These are phyloP conservation scores for Sparidentex hasta DNA, from an alignment of 2,797 vertebrate genomes.

Conservation along the genomic window DNA sequence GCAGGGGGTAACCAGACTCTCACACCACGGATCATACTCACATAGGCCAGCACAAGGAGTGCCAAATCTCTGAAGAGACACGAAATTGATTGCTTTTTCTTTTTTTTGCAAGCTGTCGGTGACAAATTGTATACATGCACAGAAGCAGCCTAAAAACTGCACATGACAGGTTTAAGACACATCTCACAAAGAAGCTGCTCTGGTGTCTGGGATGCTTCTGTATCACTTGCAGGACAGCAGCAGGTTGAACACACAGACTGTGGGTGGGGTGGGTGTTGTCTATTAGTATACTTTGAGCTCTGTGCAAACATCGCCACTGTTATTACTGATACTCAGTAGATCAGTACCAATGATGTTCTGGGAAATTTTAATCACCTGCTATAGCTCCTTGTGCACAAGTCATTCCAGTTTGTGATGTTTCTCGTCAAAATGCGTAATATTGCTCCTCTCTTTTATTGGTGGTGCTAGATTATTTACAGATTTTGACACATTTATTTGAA, in stretches of 20 bases:
- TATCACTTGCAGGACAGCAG: too few relatives aligned
- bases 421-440: too few relatives aligned
- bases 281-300: too few relatives aligned
- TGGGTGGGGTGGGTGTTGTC: too few relatives aligned
- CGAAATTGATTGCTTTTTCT: background rate
- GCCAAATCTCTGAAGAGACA: background rate
- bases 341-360: too few relatives aligned
- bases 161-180: background rate
- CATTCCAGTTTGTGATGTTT: too few relatives aligned
- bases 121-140: background rate
- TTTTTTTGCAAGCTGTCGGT: background rate
- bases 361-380: too few relatives aligned
- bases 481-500: background rate
- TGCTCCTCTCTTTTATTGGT: background rate
- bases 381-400: too few relatives aligned
- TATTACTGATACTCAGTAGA: too few relatives aligned
- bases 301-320: too few relatives aligned
- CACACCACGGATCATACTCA: background rate
- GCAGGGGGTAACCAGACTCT: conserved; percentile 4
- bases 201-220: too few relatives aligned
- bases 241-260: too few relatives aligned
- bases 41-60: background rate
- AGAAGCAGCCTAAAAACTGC: background rate
- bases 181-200: background rate
- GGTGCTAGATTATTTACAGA: background rate